Evolutionary conservation across 2,797 vertebrate genomes (phyloP).

Genomic region (Polyboroides typus): DNA sequence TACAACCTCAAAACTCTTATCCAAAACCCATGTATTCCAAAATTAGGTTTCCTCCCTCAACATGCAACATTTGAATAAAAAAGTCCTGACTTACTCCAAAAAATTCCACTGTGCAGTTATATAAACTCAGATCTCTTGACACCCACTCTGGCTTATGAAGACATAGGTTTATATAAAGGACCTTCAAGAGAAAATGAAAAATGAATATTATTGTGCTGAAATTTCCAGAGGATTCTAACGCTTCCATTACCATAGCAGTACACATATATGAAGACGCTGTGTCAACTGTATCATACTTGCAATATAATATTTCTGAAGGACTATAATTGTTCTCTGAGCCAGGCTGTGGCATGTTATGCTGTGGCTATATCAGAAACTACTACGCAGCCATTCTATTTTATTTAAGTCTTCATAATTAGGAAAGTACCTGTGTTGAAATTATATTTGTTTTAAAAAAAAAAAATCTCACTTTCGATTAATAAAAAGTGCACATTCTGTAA

Average conservation of each 20-base stretch:
- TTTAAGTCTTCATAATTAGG: neutral
- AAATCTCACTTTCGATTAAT: neutral
- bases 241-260: neutral
- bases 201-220: neutral
- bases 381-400: neutral
- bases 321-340: neutral
- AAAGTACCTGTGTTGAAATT: slow-evolving; percentile 23
- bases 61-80: slow-evolving; percentile 57
- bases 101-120: slow-evolving; percentile 43
- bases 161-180: slow-evolving; percentile 48
- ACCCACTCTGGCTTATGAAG: slow-evolving; percentile 46
- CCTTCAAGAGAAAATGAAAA: slow-evolving; percentile 42
- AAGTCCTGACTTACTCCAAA: slow-evolving; percentile 58
- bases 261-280: neutral
- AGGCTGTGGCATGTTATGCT: neutral
- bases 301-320: slow-evolving; percentile 15
- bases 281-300: neutral
- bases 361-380: neutral
- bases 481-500: slow-evolving; percentile 12
- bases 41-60: slow-evolving; percentile 45
- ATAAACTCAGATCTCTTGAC: slow-evolving; percentile 61
- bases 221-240: neutral
- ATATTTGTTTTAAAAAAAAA: neutral
- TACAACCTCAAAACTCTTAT: slow-evolving; percentile 36
- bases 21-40: slow-evolving; percentile 42